These are phyloP conservation scores for Ophion ventricosus DNA, from an alignment of 2,888 invertebrate species.

Conservation along the genomic window DNA sequence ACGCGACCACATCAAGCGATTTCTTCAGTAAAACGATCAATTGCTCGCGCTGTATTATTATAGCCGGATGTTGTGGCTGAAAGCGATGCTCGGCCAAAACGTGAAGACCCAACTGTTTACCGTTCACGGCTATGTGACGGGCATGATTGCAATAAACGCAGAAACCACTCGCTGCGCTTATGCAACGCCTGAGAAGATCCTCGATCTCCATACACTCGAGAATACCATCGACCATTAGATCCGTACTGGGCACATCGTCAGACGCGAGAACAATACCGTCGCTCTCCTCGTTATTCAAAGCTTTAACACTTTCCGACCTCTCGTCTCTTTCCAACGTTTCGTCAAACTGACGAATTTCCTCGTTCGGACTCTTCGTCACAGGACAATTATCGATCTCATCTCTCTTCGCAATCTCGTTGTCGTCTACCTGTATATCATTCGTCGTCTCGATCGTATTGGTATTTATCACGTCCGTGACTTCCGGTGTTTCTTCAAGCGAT, in stretches of 20 bases:
- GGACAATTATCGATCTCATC: neutral
- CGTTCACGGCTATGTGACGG: conserved; percentile 92
- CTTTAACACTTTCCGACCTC: conserved; percentile 53
- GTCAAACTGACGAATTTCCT: neutral
- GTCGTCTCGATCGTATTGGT: neutral
- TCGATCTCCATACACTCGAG: conserved; percentile 90
- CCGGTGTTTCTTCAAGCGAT: conserved; percentile 68
- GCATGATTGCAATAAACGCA: conserved; percentile 95
- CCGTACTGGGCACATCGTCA: conserved; percentile 88
- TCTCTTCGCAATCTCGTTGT: conserved; percentile 55
- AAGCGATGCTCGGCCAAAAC: conserved; percentile 92
- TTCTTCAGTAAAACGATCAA: conserved; percentile 88
- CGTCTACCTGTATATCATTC: conserved; percentile 40
- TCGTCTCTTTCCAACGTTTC: conserved; percentile 59
- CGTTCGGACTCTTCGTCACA: neutral
- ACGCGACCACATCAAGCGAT: conserved; percentile 86
- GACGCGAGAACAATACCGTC: conserved; percentile 85
- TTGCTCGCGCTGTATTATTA: conserved; percentile 80
- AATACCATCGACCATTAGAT: conserved; percentile 89
- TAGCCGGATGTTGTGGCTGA: conserved; percentile 83
- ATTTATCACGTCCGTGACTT: neutral
- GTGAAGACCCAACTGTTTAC: conserved; percentile 91
- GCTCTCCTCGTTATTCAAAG: conserved; percentile 42
- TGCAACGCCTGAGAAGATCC: conserved; percentile 89
- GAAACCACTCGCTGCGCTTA: conserved; percentile 87